Percentiles rank a stretch among this genome's conserved stretches.
phyloP scores from a whole-genome alignment of 2,888 invertebrate genomes.

The Tuberolachnus salignus region DNA sequence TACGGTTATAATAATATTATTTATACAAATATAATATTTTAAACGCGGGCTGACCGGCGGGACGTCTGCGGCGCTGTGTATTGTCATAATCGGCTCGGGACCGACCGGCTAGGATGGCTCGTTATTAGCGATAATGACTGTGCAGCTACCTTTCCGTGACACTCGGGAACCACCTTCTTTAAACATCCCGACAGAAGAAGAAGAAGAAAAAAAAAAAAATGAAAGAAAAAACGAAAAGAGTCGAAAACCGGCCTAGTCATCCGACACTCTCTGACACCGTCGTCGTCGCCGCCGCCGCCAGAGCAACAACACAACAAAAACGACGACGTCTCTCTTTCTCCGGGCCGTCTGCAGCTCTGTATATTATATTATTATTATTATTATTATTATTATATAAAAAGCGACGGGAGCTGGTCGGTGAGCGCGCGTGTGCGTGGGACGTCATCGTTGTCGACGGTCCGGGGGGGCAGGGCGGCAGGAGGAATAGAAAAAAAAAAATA shows the following conservation, averaged over 20 bases:
- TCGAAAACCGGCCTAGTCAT: conserved; percentile 54
- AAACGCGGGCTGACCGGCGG: not conserved
- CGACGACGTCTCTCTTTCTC: conserved; percentile 22
- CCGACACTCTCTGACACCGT: conserved; percentile 45
- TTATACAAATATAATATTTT: too few species aligned
- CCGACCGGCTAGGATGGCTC: conserved; percentile 10
- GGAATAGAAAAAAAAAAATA: not conserved
- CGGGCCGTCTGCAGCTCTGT: not conserved
- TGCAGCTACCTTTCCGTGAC: conserved; percentile 55
- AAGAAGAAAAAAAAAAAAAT: conserved; percentile 16
- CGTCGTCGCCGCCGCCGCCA: conserved; percentile 18
- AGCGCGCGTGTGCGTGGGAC: conserved; percentile 26
- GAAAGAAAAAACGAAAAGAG: conserved; percentile 14
- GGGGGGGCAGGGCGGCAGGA: not conserved
- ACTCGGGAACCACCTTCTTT: conserved; percentile 48
- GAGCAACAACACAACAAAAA: not conserved
- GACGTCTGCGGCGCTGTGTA: not conserved
- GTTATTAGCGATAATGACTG: conserved; percentile 56
- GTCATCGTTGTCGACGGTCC: not conserved
- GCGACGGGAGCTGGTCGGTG: conserved; percentile 17
- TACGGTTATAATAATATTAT: too few species aligned
- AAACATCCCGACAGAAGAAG: conserved; percentile 22
- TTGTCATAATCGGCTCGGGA: conserved; percentile 47
- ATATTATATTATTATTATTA: not conserved
- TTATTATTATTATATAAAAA: not conserved